Evolutionary conservation across 2,113 vertebrate genomes (phyloP).

Genomic region (Chaetops frenatus): DNA sequence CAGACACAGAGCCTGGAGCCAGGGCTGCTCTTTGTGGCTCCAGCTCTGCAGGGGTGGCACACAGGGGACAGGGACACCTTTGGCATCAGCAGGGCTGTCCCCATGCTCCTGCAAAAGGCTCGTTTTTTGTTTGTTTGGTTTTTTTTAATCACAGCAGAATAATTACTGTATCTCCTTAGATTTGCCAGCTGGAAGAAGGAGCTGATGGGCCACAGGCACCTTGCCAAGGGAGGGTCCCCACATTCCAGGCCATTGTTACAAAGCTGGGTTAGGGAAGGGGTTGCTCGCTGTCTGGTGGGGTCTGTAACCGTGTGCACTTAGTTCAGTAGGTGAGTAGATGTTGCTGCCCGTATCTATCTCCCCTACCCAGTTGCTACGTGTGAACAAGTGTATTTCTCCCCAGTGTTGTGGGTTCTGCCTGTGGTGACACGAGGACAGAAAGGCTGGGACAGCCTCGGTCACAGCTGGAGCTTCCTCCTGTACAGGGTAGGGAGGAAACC

Average conservation of each 20-base stretch:
- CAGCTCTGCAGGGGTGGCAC: background rate
- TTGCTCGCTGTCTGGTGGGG: background rate
- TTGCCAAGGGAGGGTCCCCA: background rate
- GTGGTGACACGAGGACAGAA: background rate
- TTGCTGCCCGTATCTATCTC: slow-evolving; percentile 64
- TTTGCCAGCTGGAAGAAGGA: background rate
- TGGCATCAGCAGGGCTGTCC: background rate
- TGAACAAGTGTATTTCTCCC: slow-evolving; percentile 58
- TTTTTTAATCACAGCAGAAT: background rate
- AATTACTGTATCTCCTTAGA: background rate
- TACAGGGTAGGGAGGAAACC: slow-evolving; percentile 29
- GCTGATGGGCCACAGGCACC: background rate
- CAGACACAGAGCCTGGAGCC: background rate
- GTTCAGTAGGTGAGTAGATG: slow-evolving; percentile 63
- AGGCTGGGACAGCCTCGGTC: background rate
- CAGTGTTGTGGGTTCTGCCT: slow-evolving; percentile 56
- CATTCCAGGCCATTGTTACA: rapidly evolving
- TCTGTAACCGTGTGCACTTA: slow-evolving; percentile 56
- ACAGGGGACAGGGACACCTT: background rate
- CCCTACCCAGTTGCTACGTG: slow-evolving; percentile 57
- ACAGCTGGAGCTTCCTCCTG: slow-evolving; percentile 27
- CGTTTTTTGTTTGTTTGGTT: no score
- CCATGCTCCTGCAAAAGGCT: background rate
- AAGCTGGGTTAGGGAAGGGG: background rate
- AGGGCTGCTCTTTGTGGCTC: background rate